A percentile compares a stretch with the other conserved stretches of the same genome.
phyloP scores from a whole-genome alignment of 1,140 invertebrate genomes.

The Sycophila sp. region DNA sequence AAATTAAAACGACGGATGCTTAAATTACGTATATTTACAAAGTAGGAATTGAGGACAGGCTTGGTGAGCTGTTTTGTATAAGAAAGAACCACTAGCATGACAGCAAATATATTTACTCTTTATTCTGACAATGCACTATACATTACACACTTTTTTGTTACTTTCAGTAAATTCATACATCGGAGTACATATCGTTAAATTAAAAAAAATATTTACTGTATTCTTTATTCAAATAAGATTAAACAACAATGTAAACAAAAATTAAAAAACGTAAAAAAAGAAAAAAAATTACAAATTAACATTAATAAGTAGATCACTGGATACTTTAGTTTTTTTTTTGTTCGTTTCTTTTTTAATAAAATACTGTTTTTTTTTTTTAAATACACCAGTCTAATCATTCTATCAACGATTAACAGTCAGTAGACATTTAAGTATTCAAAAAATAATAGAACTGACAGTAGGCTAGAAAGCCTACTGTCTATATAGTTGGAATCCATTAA shows the following conservation, averaged over 20 bases:
- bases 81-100: conserved; percentile 47
- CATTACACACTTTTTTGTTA: conserved; percentile 37
- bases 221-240: conserved; percentile 13
- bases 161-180: conserved; percentile 30
- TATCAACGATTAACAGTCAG: neutral
- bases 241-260: conserved; percentile 17
- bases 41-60: conserved; percentile 40
- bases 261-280: neutral
- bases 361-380: neutral
- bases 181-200: conserved; percentile 25
- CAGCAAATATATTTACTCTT: conserved; percentile 60
- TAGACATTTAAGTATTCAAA: conserved; percentile 2
- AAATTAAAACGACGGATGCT: conserved; percentile 36
- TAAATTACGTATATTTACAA: conserved; percentile 8
- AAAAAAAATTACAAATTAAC: conserved; percentile 13
- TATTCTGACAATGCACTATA: conserved; percentile 53
- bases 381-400: conserved; percentile 5
- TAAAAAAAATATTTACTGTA: conserved; percentile 25
- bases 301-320: no score
- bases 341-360: neutral
- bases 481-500: conserved; percentile 23
- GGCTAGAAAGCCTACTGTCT: neutral
- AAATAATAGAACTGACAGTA: conserved; percentile 10
- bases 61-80: conserved; percentile 32
- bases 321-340: neutral